A percentile compares a stretch with the other conserved stretches of the same genome.
Evolutionary conservation across 2,797 vertebrate genomes (phyloP).

Genomic region (Otus scops): DNA sequence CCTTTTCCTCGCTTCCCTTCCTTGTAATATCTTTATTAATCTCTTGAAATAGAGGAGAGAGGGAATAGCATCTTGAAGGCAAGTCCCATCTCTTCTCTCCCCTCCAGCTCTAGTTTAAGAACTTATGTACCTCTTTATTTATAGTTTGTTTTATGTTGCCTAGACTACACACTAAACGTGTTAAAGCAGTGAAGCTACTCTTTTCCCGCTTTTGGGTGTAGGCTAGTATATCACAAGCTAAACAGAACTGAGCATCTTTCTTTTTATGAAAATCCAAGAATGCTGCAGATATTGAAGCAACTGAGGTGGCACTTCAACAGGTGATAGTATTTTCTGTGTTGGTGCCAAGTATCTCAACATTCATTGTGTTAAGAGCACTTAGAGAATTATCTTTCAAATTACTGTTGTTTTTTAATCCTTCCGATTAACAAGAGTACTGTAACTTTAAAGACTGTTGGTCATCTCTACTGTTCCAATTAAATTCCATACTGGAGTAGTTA

Average conservation of each 20-base stretch:
- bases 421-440: neutral
- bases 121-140: neutral
- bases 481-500: neutral
- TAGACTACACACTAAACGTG: neutral
- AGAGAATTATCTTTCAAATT: neutral
- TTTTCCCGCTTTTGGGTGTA: neutral
- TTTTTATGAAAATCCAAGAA: neutral
- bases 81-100: neutral
- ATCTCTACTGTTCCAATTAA: neutral
- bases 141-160: slow-evolving; percentile 3
- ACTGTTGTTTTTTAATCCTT: neutral
- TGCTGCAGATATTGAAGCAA: neutral
- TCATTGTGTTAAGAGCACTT: neutral
- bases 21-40: slow-evolving; percentile 57
- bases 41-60: slow-evolving; percentile 28
- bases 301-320: neutral
- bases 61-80: slow-evolving; percentile 9
- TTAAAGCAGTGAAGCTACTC: neutral
- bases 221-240: neutral
- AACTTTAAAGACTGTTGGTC: neutral
- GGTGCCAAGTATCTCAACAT: neutral
- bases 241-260: neutral
- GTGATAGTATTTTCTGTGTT: neutral
- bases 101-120: slow-evolving; percentile 3
- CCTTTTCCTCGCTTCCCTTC: slow-evolving; percentile 41